Base-by-base conservation (phyloP, 1,140 invertebrate genomes). In the Drosophila aff. region DNA sequence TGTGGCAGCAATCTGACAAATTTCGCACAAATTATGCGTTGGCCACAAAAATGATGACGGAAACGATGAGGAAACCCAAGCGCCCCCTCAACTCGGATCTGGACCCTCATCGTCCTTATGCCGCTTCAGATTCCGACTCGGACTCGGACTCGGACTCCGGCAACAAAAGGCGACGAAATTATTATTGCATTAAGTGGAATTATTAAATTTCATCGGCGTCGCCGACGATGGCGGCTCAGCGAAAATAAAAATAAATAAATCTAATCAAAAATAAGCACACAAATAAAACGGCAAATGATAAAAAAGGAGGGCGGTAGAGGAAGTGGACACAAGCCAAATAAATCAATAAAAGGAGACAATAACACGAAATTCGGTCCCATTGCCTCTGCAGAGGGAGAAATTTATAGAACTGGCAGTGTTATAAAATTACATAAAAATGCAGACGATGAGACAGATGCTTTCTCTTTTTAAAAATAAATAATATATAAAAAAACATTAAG, bases 161-260 rank as follows among this genome's bases (percentile, higher is more conserved):
- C 82, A 86, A 87, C 84, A 87, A 87, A 84, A 84, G 84, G 84
- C 83, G 83, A 89, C 83, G 85, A 90, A 90, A 90, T 90, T 90
- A 90, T 90, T 90, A 90, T 90, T 90, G 85, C 85, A 90, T 90
- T 90, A 90, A 90, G 85, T 90, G 85, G 85, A 90, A 90, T 90
- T 90, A 90, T 90, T 90, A 90, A 90, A 90, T 90, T 90, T 90
- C 85, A 90, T 90, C 84, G 85, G 71, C 73, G 65, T 47, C 79
- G 74, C 61, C 52, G 36, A 59, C 66, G 44, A 73, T 61, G 73
- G 58, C 64, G 81, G 82, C 83, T 81, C 78, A 79, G 79, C 84
- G 69, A 82, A 81, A 90, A 90, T 90, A 85, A 90, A 90, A 90
- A 90, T 90, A 90, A 90, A 90, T 90, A 90, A 90, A 90, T 90